phyloP scores from a whole-genome alignment of 2,888 invertebrate species.

The Listrodromus nycthemerus region DNA sequence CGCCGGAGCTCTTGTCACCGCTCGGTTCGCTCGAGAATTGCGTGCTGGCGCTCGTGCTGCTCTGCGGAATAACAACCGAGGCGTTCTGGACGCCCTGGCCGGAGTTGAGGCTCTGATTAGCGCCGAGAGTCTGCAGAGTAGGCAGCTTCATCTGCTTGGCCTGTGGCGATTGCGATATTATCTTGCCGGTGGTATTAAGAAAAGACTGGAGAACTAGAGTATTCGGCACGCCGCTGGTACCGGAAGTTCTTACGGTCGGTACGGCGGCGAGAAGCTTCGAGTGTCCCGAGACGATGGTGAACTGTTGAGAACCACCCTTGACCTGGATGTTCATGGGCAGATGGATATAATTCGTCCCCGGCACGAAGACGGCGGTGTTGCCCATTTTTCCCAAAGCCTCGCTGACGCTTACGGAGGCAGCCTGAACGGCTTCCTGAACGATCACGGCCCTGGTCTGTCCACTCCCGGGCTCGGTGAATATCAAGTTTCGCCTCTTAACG shows the following conservation, averaged over 20 bases:
- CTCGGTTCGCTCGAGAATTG: constrained; percentile 72
- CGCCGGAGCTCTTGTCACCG: constrained; percentile 60
- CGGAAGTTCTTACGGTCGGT: constrained; percentile 76
- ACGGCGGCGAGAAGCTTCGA: constrained; percentile 86
- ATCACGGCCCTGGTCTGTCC: constrained; percentile 81
- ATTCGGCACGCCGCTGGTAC: constrained; percentile 86
- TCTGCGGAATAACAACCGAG: constrained; percentile 77
- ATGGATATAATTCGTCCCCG: constrained; percentile 88
- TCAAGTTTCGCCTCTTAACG: constrained; percentile 79
- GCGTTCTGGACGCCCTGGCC: constrained; percentile 71
- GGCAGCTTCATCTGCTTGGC: constrained; percentile 81
- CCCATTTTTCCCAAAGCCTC: constrained; percentile 88
- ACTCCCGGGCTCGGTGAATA: constrained; percentile 79
- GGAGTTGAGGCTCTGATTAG: constrained; percentile 70
- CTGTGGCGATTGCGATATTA: constrained; percentile 78
- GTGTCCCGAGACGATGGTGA: constrained; percentile 90
- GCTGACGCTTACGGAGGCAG: constrained; percentile 85
- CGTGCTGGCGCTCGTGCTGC: constrained; percentile 67
- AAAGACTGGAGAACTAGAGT: constrained; percentile 89
- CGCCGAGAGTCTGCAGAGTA: constrained; percentile 77
- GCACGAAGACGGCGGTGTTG: constrained; percentile 89
- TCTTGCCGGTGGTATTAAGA: constrained; percentile 87
- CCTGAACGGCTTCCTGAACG: constrained; percentile 81
- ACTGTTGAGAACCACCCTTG: constrained; percentile 90
- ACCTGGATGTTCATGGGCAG: constrained; percentile 89